A percentile compares a stretch with the other conserved stretches of the same genome.
These are phyloP conservation scores for Sorex araneus DNA, from an alignment of 2,113 vertebrate genomes.

Conservation along the genomic window DNA sequence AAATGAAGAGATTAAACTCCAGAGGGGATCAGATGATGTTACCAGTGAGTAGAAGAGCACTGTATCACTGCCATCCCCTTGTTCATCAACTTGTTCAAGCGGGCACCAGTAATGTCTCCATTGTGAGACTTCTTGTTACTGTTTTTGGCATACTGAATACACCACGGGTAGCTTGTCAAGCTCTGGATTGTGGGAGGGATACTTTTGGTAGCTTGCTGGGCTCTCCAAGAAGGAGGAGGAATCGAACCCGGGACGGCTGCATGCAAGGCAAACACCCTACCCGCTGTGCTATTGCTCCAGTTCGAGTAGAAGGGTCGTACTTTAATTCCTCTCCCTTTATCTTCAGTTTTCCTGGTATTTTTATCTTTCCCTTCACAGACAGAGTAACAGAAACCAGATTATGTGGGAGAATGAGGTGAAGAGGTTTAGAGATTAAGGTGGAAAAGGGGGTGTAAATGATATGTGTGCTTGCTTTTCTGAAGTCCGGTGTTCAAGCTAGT, in stretches of 20 bases:
- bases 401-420: not conserved
- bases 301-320: not conserved
- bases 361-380: not conserved
- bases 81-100: too few species aligned
- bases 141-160: too few species aligned
- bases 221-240: too few species aligned
- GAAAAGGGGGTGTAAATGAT: not conserved
- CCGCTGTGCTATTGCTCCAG: too few species aligned
- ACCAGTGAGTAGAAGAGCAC: not conserved
- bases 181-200: too few species aligned
- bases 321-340: slow-evolving; percentile 2
- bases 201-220: too few species aligned
- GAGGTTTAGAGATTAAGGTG: not conserved
- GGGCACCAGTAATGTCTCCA: too few species aligned
- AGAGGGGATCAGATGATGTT: not conserved
- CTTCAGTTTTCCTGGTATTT: not conserved
- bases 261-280: too few species aligned
- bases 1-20: not conserved
- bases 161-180: too few species aligned
- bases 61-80: too few species aligned
- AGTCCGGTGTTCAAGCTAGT: not conserved
- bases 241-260: too few species aligned
- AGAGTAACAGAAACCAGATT: not conserved
- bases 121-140: too few species aligned
- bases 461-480: not conserved